Conservation (phyloP, 1,140 invertebrate genomes). For the Drosophila orosa region DNA sequence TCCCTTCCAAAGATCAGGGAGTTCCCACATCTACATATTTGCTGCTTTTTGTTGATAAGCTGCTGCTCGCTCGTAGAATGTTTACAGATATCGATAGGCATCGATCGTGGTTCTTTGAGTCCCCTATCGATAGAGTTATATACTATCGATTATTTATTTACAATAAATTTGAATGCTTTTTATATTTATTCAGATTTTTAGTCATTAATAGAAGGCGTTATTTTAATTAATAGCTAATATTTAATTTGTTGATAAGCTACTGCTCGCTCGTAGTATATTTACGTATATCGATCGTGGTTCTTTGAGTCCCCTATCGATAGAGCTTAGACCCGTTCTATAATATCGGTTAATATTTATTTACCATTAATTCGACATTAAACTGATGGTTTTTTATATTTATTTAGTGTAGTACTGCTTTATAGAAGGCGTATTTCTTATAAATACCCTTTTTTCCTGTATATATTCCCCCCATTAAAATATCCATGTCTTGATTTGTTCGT, state of each 20-base stretch:
- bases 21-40: conserved; percentile 5
- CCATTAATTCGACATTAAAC: no score
- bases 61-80: neutral
- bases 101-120: neutral
- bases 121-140: neutral
- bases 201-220: no score
- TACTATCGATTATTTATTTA: no score
- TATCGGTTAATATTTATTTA: no score
- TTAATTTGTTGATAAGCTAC: neutral
- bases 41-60: neutral
- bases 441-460: neutral
- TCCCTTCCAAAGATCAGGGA: conserved; percentile 3
- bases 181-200: neutral
- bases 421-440: neutral
- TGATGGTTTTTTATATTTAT: no score
- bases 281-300: neutral
- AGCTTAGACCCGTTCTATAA: no score
- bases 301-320: conserved; percentile 7
- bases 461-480: neutral
- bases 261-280: neutral
- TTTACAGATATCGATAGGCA: neutral
- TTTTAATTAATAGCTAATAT: neutral
- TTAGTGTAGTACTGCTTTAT: no score
- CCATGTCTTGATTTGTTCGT: neutral
- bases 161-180: neutral